Evolutionary conservation across 2,888 invertebrate species (phyloP), one percentile per base, ranked within the genome.

Genomic region (Sarcophaga subvicina): DNA sequence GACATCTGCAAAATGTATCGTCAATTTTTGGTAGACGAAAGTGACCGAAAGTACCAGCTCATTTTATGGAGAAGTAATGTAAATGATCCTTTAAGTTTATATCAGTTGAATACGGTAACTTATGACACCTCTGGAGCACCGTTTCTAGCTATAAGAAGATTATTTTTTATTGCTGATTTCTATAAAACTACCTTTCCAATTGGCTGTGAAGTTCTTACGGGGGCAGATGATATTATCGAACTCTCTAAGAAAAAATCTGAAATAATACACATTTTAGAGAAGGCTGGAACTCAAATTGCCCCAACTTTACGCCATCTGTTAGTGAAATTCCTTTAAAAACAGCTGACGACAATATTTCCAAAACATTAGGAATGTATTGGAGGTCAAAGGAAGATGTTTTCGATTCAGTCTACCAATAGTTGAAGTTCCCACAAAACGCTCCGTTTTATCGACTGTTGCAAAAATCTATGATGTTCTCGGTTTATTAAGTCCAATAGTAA

Each of bases 401-500:
- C 12, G 25, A 22, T 76, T 78, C 60, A 20, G 80, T 6, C 62
- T 87, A 37, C 66, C 84, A 76, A 73, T 10, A n/a, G n/a, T 80
- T 12, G 76, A 75, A 14, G 47, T 59, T 20, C 67, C 27, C n/a
- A 78, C 80, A 63, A 83, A 80, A 67, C 14, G 79, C 45, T 67
- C 73, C 0, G 49, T 80, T 27, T 70, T 85, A 12, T 75, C 83
- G 54, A 12, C 60, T n/a, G 64, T 80, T 11, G 78, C 83, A n/a
- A 78, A 75, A 59, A 84, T 88, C 45, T 88, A 79, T 20, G 88
- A 88, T 63, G 67, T 67, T 66, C 20, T 77, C 6, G 76, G 59
- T n/a, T 17, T 76, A 37, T 12, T 88, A 3, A 80, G 88, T 60
- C 89, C 88, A 14, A 86, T 89, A 10, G 75, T 86, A 11, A 54